Base-by-base conservation (phyloP, 2,797 vertebrate species). In the Hyperoplus lanceolatus region DNA sequence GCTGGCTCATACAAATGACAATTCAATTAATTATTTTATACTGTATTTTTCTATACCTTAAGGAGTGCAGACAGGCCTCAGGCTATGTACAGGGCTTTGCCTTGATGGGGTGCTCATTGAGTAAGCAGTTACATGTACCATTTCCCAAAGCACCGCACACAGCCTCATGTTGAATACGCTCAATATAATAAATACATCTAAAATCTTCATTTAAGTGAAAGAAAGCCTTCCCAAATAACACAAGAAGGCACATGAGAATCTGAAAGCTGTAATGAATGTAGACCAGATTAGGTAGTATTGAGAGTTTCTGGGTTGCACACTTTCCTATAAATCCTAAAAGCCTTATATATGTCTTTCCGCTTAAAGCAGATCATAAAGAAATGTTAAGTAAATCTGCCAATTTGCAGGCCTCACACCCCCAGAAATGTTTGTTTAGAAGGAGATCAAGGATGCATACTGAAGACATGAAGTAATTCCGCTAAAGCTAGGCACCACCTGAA, bases 1-100 rank as follows among this genome's bases (percentile, higher is more conserved):
- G 96, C 90, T 97, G 29, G 96, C 96, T 96, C 95, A 95, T 95
- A 96, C 95, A 97, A 95, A 98, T 97, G 97, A 97, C 98, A 98
- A 97, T 97, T 97, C 97, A 95, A 96, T 95, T 94, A 90, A 94
- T 94, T 94, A 94, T 94, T 93, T 93, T 81, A 94, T 93, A 79
- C 72, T 77, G 80, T 79, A 92, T 94, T 96, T 29, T 95, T 96
- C 96, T 96, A 95, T 97, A 96, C 83, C 86, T 93, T 93, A 76
- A 81, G 71, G 86, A 79, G 83, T 18, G 83, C 66, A 85, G 78
- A 62, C 63, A 75, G 70, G 82, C 81, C 74, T 50, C 15, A 56
- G 72, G 82, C 77, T 60, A 61, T 43, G 80, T 91, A 69, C 15
- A 66, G 38, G 55, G 75, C 64, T 85, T 79, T 63, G 77, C 87